Percentiles rank a stretch among this genome's conserved stretches.
These are phyloP conservation scores for Eptesicus fuscus DNA, from an alignment of 2,113 vertebrate species.

Conservation along the genomic window DNA sequence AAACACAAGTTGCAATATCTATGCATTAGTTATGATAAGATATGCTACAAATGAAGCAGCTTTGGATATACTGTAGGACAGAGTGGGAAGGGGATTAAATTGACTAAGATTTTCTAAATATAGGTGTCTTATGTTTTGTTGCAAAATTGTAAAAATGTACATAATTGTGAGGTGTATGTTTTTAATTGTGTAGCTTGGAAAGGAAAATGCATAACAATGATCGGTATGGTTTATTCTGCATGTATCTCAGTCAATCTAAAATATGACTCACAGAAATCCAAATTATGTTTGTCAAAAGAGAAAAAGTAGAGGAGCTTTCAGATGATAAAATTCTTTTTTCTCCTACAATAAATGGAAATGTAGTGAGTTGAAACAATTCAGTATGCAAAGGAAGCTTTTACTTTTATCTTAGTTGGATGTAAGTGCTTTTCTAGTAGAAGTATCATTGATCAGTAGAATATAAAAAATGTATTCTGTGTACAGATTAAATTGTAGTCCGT, in stretches of 20 bases:
- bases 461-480: neutral
- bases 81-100: neutral
- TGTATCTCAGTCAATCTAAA: neutral
- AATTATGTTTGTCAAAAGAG: conserved; percentile 36
- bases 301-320: neutral
- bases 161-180: neutral
- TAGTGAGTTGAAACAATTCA: neutral
- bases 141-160: neutral
- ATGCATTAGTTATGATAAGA: neutral
- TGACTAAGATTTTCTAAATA: neutral
- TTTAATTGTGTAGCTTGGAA: neutral
- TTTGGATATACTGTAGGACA: neutral
- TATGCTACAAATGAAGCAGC: neutral
- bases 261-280: conserved; percentile 28
- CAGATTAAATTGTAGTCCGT: neutral
- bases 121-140: neutral
- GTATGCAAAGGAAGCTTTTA: neutral
- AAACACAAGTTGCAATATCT: neutral
- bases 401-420: neutral
- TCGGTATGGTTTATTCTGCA: neutral
- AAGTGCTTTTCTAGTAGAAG: neutral
- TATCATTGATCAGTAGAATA: neutral
- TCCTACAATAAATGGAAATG: neutral
- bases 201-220: neutral
- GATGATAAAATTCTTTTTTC: neutral